Evolutionary conservation across 2,113 vertebrate genomes (phyloP).

Genomic region (Psittacus erithacus): DNA sequence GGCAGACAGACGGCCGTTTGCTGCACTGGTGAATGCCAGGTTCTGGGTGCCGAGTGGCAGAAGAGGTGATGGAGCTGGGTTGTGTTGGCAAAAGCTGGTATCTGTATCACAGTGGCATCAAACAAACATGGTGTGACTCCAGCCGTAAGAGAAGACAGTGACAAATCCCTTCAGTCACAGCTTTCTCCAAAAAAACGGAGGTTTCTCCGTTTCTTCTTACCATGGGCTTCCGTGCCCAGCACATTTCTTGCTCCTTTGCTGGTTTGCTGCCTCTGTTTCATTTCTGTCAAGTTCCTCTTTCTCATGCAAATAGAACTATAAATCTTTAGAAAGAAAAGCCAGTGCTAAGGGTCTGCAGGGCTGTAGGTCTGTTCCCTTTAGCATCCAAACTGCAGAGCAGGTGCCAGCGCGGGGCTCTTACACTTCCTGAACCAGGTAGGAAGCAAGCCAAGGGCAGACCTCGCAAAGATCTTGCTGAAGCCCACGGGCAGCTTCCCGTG

Average conservation of each 20-base stretch:
- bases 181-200: neutral
- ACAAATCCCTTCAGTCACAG: neutral
- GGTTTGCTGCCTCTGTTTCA: neutral
- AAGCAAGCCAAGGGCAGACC: neutral
- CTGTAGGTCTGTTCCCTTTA: neutral
- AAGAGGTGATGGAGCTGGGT: neutral
- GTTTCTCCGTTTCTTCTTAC: neutral
- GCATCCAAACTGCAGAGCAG: neutral
- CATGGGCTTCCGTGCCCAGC: fast-evolving
- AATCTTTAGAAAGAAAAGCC: neutral
- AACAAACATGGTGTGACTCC: fast-evolving
- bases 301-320: neutral
- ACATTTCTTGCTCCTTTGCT: neutral
- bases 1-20: neutral
- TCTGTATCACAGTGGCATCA: neutral
- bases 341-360: neutral
- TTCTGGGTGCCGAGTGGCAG: neutral
- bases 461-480: neutral
- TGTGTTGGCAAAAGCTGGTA: neutral
- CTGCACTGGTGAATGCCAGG: neutral
- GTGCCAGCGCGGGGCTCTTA: fast-evolving
- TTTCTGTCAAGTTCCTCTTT: neutral
- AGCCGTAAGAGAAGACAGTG: neutral
- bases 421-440: neutral
- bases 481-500: neutral